Evolutionary conservation across 1,140 invertebrate species (phyloP), one percentile per base, ranked within the genome.

Genomic region (Drosophila sp.): DNA sequence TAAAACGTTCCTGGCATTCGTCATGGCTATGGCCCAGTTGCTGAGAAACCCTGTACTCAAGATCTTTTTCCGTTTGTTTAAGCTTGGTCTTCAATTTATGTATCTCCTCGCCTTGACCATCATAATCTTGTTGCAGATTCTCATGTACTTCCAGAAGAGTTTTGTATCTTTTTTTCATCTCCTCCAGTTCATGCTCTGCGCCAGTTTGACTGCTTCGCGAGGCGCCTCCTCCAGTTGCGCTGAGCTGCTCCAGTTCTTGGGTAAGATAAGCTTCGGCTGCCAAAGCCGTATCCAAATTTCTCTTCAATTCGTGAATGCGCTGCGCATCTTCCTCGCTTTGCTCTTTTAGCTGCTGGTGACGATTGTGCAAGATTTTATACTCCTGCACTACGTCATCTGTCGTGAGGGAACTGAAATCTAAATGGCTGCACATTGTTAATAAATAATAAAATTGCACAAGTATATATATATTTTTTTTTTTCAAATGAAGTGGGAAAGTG

Each of bases 321-420:
- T 92, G 91, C 0, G 82, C 78, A 65, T 92, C 90, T 2, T 76
- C 41, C n/a, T 92, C 91, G 3, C 65, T 64, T 5, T 47, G 56
- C 3, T 71, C 32, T 23, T 78, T 85, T 0, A 92, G 54, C 27
- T 83, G 72, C 50, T 83, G 67, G 72, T 90, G 89, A 3, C 81
- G 72, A 1, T 77, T 75, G 23, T 85, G 73, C 17, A 92, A 60
- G 29, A 83, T 72, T 56, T 83, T 85, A 61, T 85, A 92, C 29
- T 92, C 86, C 30, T 90, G 79, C 27, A 89, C 72, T 11, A 92
- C 72, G 30, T 92, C 91, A 17, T 91, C 91, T 5, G 79, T 55
- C 35, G 63, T 71, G 25, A 92, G 64, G 3, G 83, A 56, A 55
- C 54, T 74, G 7, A 91, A 66, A 75, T 91, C 90, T 32, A 90